Conservation (phyloP, 2,797 vertebrate species). For the Cyprinodon diabolis region DNA sequence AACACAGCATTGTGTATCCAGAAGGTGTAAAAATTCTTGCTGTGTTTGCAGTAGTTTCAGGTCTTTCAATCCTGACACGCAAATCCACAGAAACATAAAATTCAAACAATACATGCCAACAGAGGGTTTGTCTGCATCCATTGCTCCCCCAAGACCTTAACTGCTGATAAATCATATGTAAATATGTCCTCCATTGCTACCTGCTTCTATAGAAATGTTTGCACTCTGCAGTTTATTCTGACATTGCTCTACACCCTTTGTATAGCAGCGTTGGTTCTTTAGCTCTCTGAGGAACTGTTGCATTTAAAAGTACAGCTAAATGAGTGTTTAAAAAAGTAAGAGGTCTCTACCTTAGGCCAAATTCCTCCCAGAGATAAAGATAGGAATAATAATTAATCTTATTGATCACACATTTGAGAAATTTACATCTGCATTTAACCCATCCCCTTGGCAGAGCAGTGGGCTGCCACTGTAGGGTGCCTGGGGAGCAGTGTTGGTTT, state of each 20-base stretch:
- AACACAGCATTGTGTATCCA: slow-evolving; percentile 3
- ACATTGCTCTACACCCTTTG: slow-evolving; percentile 11
- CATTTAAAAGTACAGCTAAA: slow-evolving; percentile 53
- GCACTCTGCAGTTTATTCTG: slow-evolving; percentile 8
- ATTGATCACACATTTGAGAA: too few relatives aligned
- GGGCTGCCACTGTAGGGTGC: too few relatives aligned
- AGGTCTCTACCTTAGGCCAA: slow-evolving; percentile 56
- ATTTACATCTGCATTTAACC: too few relatives aligned
- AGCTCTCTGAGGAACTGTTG: slow-evolving; percentile 21
- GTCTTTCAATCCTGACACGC: slow-evolving; percentile 6
- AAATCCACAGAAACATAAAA: not conserved
- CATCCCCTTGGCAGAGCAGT: too few relatives aligned
- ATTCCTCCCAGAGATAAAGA: slow-evolving; percentile 60
- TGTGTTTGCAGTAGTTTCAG: slow-evolving; percentile 1
- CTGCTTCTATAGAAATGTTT: slow-evolving; percentile 18
- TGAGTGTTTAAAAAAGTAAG: slow-evolving; percentile 60
- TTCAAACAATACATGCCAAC: not conserved
- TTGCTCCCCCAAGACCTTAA: slow-evolving; percentile 11
- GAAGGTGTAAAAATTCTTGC: not conserved
- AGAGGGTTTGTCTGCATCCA: slow-evolving; percentile 4
- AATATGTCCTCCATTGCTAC: not conserved
- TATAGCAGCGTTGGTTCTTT: slow-evolving; percentile 22
- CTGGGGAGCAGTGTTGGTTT: too few relatives aligned
- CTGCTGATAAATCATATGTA: slow-evolving; percentile 10
- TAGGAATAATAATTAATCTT: not conserved